Evolutionary conservation across 2,113 vertebrate species (phyloP), one percentile per base, ranked within the genome.

Genomic region (Chitala chitala): DNA sequence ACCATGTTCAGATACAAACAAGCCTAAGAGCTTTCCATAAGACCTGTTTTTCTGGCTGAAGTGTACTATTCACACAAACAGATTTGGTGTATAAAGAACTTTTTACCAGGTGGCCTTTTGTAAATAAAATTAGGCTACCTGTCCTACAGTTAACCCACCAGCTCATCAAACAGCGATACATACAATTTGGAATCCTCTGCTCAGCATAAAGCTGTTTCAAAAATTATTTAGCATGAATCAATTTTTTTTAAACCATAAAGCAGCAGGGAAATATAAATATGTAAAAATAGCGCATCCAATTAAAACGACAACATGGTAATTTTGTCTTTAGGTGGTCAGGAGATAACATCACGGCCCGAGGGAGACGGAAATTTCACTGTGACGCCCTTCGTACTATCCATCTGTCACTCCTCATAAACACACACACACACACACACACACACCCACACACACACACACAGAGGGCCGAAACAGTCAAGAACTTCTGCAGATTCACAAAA

Each of bases 231-330:
- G 7, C 9, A 54, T 33, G 1, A 5, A 53, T 31, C 33, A 17
- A 33, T 15, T 10, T 17, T 5, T 71, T 50, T 33, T 38, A 40
- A 50, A 54, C 53, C 20, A 17, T 54, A 53, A 33, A 24, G 31
- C 50, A 71, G 31, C 22, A 36, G n/a, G 15, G 31, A 31, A 71
- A 50, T 38, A 54, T 54, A 71, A 71, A 71, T 38, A 50, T 50
- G 48, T 31, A 31, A 69, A 68, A 24, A 40, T 26, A 50, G 50
- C 13, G n/a, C n/a, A 44, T 29, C 44, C 69, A 53, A 50, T 70
- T 70, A 70, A 36, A 64, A 64, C 38, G 42, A 64, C 72, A 64
- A 64, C 44, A 50, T 63, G 72, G 44, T 73, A 24, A 64, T 73
- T 61, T 42, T 38, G 31, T 22, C 72, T 64, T 51, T 58, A 73